Conservation (phyloP, 1,140 invertebrate species). For the Tetraneura akinire region DNA sequence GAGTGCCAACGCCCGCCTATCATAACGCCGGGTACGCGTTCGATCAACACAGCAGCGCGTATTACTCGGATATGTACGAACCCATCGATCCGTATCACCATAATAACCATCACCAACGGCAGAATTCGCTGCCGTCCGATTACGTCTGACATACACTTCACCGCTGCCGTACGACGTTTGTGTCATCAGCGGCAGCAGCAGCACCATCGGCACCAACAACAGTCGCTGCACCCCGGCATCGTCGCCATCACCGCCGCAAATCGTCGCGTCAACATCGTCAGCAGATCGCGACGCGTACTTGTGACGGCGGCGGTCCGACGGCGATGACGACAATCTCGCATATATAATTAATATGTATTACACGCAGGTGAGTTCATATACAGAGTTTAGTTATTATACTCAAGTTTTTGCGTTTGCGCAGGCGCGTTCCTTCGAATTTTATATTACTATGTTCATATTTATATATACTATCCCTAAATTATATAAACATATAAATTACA, state of each 20-base stretch:
- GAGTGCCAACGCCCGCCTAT: slow-evolving; percentile 44
- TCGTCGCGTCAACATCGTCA: not conserved
- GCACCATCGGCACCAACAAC: not conserved
- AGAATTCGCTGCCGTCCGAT: slow-evolving; percentile 44
- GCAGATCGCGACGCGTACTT: not conserved
- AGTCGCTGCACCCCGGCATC: not conserved
- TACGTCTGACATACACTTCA: slow-evolving; percentile 30
- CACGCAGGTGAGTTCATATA: slow-evolving; percentile 5
- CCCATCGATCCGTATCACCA: slow-evolving; percentile 38
- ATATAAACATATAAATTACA: not conserved
- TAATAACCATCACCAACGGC: slow-evolving; percentile 21
- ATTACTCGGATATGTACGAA: slow-evolving; percentile 49
- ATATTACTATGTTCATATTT: too few species aligned
- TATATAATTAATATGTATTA: not conserved
- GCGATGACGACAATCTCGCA: not conserved
- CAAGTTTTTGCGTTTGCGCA: too few species aligned
- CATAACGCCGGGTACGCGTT: slow-evolving; percentile 47
- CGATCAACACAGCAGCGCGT: slow-evolving; percentile 48
- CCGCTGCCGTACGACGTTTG: not conserved
- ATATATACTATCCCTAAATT: too few species aligned
- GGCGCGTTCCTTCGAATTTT: too few species aligned
- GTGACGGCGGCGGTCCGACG: too few species aligned
- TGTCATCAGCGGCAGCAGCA: too few species aligned
- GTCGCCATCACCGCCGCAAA: not conserved
- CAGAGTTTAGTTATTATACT: too few species aligned